phyloP scores from a whole-genome alignment of 2,888 invertebrate species.

The Chouioia cunea region DNA sequence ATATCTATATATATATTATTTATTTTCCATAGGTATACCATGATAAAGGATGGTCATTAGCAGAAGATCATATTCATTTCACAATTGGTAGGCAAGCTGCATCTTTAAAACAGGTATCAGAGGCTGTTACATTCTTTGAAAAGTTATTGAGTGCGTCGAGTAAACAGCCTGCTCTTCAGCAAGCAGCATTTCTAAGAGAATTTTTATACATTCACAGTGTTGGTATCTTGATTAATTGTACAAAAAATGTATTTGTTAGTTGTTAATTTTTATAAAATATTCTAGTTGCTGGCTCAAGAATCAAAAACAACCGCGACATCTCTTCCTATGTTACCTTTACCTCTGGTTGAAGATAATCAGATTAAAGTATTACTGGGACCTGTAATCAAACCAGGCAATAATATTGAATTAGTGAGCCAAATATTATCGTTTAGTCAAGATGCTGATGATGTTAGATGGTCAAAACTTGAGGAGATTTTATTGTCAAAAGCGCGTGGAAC shows the following conservation, averaged over 20 bases:
- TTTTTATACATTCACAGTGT: slow-evolving; percentile 89
- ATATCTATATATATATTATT: slow-evolving; percentile 2
- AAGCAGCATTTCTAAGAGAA: slow-evolving; percentile 86
- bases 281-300: slow-evolving; percentile 61
- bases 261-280: background rate
- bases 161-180: slow-evolving; percentile 80
- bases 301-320: slow-evolving; percentile 59
- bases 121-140: slow-evolving; percentile 82
- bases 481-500: slow-evolving; percentile 78
- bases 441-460: slow-evolving; percentile 74
- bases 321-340: slow-evolving; percentile 80
- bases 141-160: slow-evolving; percentile 80
- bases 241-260: background rate
- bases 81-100: slow-evolving; percentile 92
- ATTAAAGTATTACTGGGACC: slow-evolving; percentile 80
- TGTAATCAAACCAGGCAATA: slow-evolving; percentile 72
- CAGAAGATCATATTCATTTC: slow-evolving; percentile 96
- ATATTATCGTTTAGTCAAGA: slow-evolving; percentile 63
- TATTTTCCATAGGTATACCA: slow-evolving; percentile 74
- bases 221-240: slow-evolving; percentile 53
- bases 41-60: slow-evolving; percentile 88
- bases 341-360: slow-evolving; percentile 77
- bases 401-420: slow-evolving; percentile 59
- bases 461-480: slow-evolving; percentile 82
- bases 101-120: slow-evolving; percentile 79